phyloP scores from a whole-genome alignment of 2,113 vertebrate genomes.

The Nyctibius bracteatus region DNA sequence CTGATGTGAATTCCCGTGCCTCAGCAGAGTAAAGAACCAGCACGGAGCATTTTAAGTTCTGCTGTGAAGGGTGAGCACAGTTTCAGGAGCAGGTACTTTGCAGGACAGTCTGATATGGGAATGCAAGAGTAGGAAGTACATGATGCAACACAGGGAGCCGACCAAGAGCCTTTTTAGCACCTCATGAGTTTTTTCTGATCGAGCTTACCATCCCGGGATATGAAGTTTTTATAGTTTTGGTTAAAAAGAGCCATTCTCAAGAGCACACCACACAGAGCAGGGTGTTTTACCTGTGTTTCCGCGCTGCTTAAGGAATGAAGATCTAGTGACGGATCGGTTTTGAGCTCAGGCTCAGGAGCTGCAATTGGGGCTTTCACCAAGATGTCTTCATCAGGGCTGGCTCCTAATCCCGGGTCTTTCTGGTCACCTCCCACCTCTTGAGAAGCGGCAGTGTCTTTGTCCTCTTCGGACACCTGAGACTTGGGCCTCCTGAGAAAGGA shows the following conservation, averaged over 20 bases:
- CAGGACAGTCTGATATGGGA: neutral
- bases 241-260: neutral
- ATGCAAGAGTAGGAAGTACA: neutral
- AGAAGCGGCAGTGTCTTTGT: constrained; percentile 65
- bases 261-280: accelerated
- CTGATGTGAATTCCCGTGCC: neutral
- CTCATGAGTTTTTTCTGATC: neutral
- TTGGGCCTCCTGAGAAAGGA: constrained; percentile 90
- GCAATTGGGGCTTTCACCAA: constrained; percentile 93
- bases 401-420: constrained; percentile 61
- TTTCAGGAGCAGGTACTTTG: neutral
- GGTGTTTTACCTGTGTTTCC: constrained; percentile 87
- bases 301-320: constrained; percentile 92
- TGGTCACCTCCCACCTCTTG: constrained; percentile 67
- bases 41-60: accelerated
- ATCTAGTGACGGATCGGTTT: constrained; percentile 86
- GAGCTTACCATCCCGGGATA: neutral
- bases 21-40: neutral
- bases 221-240: neutral
- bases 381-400: constrained; percentile 70
- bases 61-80: neutral
- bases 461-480: constrained; percentile 86
- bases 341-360: constrained; percentile 93
- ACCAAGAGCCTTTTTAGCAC: neutral
- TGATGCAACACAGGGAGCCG: neutral